These are phyloP conservation scores for Macquaria australasica DNA, from an alignment of 2,113 vertebrate species.

Conservation along the genomic window DNA sequence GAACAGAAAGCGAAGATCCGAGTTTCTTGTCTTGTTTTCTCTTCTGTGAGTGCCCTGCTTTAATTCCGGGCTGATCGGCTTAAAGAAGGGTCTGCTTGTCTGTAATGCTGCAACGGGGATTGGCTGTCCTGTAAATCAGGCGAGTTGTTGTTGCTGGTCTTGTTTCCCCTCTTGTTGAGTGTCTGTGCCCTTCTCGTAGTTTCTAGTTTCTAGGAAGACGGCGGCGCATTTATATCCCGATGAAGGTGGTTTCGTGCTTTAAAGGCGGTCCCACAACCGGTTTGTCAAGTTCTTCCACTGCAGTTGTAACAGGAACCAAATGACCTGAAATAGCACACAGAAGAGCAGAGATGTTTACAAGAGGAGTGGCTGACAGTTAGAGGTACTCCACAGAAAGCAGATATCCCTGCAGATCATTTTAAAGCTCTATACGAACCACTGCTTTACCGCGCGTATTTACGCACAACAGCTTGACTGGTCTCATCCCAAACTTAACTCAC, in stretches of 20 bases:
- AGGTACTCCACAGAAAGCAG: background rate
- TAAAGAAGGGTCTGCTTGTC: conserved; percentile 34
- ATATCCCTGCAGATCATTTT: background rate
- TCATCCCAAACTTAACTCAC: background rate
- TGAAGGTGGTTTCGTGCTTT: conserved; percentile 15
- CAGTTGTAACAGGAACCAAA: conserved; percentile 63
- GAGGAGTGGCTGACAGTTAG: conserved; percentile 58
- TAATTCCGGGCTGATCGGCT: conserved; percentile 63
- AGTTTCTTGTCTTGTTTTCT: background rate
- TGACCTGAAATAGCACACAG: conserved; percentile 62
- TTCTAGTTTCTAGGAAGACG: background rate
- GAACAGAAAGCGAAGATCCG: background rate
- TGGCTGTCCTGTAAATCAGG: conserved; percentile 48
- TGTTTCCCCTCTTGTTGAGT: background rate
- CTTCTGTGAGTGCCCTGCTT: conserved; percentile 34
- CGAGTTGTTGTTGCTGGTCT: background rate
- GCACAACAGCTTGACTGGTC: background rate
- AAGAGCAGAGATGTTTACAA: background rate
- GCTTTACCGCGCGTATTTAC: conserved; percentile 18
- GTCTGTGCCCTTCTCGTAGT: conserved; percentile 8
- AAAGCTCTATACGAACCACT: background rate
- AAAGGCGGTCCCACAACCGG: conserved; percentile 77
- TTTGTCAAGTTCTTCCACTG: conserved; percentile 62
- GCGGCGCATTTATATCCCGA: conserved; percentile 26
- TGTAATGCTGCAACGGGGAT: conserved; percentile 35